Percentiles rank a stretch among this genome's conserved stretches.
Conservation (phyloP, 2,797 vertebrate species). For the Tokudaia muenninki region DNA sequence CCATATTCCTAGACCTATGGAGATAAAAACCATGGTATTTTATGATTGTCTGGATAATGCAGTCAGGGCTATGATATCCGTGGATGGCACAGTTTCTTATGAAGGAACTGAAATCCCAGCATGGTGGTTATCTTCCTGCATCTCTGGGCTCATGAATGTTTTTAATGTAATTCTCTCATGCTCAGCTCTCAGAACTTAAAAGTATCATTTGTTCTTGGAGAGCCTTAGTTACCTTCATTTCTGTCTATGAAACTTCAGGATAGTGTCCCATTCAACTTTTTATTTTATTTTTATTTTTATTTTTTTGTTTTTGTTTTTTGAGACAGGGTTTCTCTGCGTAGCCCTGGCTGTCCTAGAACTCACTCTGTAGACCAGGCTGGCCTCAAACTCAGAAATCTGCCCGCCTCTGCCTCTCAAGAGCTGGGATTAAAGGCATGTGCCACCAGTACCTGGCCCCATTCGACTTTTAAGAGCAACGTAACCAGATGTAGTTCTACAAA, state of each 20-base stretch:
- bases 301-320: too few relatives aligned
- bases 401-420: too few relatives aligned
- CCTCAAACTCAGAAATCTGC: too few relatives aligned
- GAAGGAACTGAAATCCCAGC: too few relatives aligned
- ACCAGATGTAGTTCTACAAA: neutral
- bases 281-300: too few relatives aligned
- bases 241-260: neutral
- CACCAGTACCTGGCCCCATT: neutral
- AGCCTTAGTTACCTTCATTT: neutral
- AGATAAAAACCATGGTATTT: neutral
- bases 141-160: neutral
- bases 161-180: neutral
- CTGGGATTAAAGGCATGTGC: too few relatives aligned
- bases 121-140: neutral
- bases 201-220: neutral
- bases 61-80: fast-evolving
- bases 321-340: too few relatives aligned
- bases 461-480: neutral
- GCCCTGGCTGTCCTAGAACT: too few relatives aligned
- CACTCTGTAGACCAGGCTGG: too few relatives aligned
- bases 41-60: neutral
- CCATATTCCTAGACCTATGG: neutral
- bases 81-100: neutral
- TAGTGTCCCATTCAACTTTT: neutral
- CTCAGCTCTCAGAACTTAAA: neutral